phyloP scores from a whole-genome alignment of 2,888 invertebrate species.

The Cephonodes hylas region DNA sequence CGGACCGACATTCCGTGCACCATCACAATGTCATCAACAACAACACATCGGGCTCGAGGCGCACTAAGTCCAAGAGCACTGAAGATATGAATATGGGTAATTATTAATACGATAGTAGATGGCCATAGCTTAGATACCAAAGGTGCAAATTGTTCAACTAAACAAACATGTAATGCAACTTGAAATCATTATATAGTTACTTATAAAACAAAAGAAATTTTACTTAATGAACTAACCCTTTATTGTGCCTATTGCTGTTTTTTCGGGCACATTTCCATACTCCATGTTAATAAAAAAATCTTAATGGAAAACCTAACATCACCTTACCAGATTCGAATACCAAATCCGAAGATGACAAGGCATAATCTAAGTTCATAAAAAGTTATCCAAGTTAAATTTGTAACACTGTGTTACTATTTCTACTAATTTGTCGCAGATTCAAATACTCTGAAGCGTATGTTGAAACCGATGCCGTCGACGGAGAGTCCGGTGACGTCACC shows the following conservation, averaged over 20 bases:
- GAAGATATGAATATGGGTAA: conserved; percentile 89
- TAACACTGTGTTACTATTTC: background rate
- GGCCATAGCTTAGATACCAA: background rate
- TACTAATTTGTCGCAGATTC: conserved; percentile 89
- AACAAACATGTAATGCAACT: too few relatives aligned
- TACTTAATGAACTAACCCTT: too few relatives aligned
- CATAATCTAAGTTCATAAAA: too few relatives aligned
- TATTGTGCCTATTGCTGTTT: too few relatives aligned
- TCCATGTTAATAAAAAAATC: too few relatives aligned
- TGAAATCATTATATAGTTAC: too few relatives aligned
- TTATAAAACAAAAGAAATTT: too few relatives aligned
- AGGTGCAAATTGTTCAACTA: too few relatives aligned
- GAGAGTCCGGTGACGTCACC: conserved; percentile 95
- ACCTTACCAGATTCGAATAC: too few relatives aligned
- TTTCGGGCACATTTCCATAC: too few relatives aligned
- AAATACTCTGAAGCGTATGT: conserved; percentile 94
- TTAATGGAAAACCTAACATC: too few relatives aligned
- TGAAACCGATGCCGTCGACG: conserved; percentile 95
- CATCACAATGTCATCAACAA: conserved; percentile 88
- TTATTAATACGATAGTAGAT: background rate
- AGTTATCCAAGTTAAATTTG: background rate
- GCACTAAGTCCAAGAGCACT: conserved; percentile 93
- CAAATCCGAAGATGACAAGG: too few relatives aligned
- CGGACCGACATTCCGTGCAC: conserved; percentile 84
- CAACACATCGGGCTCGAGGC: conserved; percentile 83